Evolutionary conservation across 2,797 vertebrate genomes (phyloP).

Genomic region (Rallus crepitans): DNA sequence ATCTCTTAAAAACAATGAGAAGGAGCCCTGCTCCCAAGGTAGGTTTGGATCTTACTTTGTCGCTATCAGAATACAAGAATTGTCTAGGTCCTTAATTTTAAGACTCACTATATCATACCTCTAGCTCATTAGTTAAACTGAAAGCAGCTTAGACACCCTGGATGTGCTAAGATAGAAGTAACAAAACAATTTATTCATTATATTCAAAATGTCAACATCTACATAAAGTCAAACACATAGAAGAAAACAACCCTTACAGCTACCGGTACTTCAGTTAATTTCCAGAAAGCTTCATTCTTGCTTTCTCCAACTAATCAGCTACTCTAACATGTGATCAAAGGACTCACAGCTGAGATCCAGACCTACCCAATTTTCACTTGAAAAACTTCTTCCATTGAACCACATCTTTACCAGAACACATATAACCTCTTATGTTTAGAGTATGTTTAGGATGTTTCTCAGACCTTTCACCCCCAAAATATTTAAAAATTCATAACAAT

Average conservation of each 20-base stretch:
- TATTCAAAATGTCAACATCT: background rate
- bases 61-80: background rate
- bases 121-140: background rate
- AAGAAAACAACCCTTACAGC: background rate
- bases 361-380: background rate
- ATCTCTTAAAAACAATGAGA: background rate
- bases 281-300: background rate
- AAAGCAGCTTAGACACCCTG: background rate
- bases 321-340: background rate
- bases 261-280: background rate
- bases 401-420: background rate
- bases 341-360: background rate
- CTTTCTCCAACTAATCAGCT: background rate
- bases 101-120: background rate
- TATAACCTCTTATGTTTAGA: background rate
- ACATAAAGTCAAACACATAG: background rate
- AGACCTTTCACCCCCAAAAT: accelerated
- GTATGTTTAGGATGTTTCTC: background rate
- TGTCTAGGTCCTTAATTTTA: background rate
- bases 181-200: background rate
- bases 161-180: background rate
- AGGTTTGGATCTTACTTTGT: background rate
- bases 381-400: background rate
- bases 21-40: background rate
- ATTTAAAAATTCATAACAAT: background rate